These are phyloP conservation scores for Cinclus cinclus DNA, from an alignment of 2,113 vertebrate species.

Conservation along the genomic window DNA sequence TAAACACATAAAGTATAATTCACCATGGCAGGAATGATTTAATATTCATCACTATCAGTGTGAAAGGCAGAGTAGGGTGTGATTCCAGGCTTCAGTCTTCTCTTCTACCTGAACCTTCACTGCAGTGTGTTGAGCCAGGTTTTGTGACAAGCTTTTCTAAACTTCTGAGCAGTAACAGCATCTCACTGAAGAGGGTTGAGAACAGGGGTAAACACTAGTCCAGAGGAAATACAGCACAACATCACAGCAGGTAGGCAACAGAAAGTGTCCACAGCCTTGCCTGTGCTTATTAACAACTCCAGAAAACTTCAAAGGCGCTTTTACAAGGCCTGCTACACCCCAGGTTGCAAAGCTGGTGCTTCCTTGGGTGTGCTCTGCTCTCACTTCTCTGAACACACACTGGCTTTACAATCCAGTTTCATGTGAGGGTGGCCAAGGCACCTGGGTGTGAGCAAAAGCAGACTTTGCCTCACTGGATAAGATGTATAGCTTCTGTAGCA, in stretches of 20 bases:
- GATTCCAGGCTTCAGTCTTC: neutral
- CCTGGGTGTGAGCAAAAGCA: neutral
- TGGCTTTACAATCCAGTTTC: neutral
- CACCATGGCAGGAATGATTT: neutral
- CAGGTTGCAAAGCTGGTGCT: neutral
- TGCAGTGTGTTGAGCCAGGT: neutral
- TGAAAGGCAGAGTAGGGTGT: neutral
- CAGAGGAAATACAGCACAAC: neutral
- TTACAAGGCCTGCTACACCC: neutral
- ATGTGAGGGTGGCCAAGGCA: neutral
- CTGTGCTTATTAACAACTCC: neutral
- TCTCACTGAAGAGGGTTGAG: neutral
- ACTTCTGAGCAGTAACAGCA: neutral
- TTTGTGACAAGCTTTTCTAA: neutral
- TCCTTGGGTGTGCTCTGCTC: neutral
- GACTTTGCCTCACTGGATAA: neutral
- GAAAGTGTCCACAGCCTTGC: neutral
- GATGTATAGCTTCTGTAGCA: neutral
- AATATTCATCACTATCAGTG: neutral
- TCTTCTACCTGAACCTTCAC: neutral
- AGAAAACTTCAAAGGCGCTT: neutral
- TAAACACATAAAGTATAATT: neutral
- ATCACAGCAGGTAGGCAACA: neutral
- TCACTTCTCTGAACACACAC: neutral
- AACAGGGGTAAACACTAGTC: neutral